Conservation (phyloP, 2,888 invertebrate genomes). For the Osmoderma eremita region DNA sequence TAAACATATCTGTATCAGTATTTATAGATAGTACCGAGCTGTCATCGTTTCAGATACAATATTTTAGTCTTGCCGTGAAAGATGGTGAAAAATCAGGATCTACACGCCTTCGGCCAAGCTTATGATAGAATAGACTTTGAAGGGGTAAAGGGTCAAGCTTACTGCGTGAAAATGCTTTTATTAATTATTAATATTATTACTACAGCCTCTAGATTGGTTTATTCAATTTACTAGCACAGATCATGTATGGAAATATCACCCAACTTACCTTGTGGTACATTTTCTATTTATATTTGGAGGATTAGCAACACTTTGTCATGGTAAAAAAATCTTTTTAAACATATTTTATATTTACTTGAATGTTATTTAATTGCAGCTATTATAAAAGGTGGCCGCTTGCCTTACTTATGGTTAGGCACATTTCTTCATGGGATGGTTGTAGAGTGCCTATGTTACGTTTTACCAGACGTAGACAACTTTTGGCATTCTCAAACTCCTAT, state of each 20-base stretch:
- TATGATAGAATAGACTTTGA: constrained; percentile 56
- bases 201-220: constrained; percentile 68
- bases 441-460: constrained; percentile 75
- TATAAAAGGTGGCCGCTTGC: constrained; percentile 76
- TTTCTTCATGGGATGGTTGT: constrained; percentile 78
- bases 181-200: constrained; percentile 14
- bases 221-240: constrained; percentile 67
- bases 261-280: constrained; percentile 74
- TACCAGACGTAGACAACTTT: constrained; percentile 83
- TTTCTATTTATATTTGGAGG: constrained; percentile 70
- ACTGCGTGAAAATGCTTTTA: neutral
- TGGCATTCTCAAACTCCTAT: constrained; percentile 85
- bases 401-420: constrained; percentile 78
- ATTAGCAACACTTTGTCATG: constrained; percentile 73
- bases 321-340: constrained; percentile 61
- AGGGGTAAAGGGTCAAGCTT: constrained; percentile 21
- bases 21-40: no score
- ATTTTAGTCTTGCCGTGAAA: constrained; percentile 29
- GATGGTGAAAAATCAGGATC: constrained; percentile 53
- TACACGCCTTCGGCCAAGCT: constrained; percentile 57
- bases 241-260: constrained; percentile 72
- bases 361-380: constrained; percentile 67
- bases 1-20: no score
- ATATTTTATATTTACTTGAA: constrained; percentile 1
- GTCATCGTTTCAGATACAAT: no score